Conservation (phyloP, 2,888 invertebrate species). For the Phalangium opilio region DNA sequence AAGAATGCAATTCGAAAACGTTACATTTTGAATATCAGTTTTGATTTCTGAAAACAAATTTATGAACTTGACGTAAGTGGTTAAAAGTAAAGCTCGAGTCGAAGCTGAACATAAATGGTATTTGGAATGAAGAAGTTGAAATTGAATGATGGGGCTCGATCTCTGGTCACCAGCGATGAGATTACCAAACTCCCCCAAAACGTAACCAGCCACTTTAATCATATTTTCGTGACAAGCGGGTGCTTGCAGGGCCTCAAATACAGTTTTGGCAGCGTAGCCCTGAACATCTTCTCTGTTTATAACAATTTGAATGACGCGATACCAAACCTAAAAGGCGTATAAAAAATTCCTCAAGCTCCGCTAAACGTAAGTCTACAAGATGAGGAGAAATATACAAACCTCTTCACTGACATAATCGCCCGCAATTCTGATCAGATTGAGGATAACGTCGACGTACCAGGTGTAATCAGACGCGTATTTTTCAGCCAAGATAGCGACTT, state of each 20-base stretch:
- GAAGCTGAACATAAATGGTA: slow-evolving; percentile 95
- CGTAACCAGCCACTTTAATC: slow-evolving; percentile 99
- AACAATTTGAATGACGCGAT: slow-evolving; percentile 97
- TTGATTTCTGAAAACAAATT: slow-evolving; percentile 99
- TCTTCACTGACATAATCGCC: slow-evolving; percentile 99
- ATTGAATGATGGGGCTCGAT: slow-evolving; percentile 89
- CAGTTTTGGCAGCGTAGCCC: slow-evolving; percentile 98
- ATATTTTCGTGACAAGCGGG: slow-evolving; percentile 99
- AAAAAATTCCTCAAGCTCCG: slow-evolving; percentile 3
- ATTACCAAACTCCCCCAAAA: slow-evolving; percentile 98
- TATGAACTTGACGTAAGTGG: slow-evolving; percentile 98
- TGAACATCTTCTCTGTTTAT: slow-evolving; percentile 99
- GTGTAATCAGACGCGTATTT: slow-evolving; percentile 99
- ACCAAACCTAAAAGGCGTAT: slow-evolving; percentile 50
- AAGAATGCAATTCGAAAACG: slow-evolving; percentile 42
- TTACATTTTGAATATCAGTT: slow-evolving; percentile 84
- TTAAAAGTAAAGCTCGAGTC: slow-evolving; percentile 86
- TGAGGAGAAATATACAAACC: slow-evolving; percentile 37
- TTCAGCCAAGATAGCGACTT: slow-evolving; percentile 96
- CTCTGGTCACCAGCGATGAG: slow-evolving; percentile 96
- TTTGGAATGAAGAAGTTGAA: slow-evolving; percentile 95
- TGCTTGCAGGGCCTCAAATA: slow-evolving; percentile 89
- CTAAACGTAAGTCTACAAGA: neutral
- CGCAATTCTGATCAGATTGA: slow-evolving; percentile 96
- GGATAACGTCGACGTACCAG: slow-evolving; percentile 91